Percentiles rank a stretch among this genome's conserved stretches.
These are phyloP conservation scores for Rhinella marina DNA, from an alignment of 2,797 vertebrate genomes.

Conservation along the genomic window DNA sequence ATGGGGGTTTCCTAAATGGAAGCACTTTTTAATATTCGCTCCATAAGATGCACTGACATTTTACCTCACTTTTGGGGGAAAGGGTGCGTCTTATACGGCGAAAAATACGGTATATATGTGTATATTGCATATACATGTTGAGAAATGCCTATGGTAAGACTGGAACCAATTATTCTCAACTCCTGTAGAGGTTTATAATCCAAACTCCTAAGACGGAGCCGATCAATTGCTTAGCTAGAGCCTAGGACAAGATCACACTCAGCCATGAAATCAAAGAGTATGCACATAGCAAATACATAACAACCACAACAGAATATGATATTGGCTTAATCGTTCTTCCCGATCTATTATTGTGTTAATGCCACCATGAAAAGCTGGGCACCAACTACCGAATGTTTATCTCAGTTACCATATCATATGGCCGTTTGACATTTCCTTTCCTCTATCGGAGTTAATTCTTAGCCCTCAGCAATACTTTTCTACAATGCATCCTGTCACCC, in stretches of 20 bases:
- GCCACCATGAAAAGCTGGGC: background rate
- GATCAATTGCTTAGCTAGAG: background rate
- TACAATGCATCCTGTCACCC: conserved; percentile 22
- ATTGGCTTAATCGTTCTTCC: background rate
- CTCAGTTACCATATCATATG: conserved; percentile 2
- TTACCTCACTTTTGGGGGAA: no score
- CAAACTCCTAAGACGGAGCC: background rate
- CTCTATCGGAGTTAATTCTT: conserved; percentile 3
- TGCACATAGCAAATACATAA: background rate
- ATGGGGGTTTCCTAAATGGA: no score
- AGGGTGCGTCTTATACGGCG: no score
- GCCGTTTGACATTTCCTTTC: conserved; percentile 23
- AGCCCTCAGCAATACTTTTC: conserved; percentile 32
- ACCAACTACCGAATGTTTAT: background rate
- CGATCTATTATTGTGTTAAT: background rate
- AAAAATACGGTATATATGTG: no score
- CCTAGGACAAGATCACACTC: background rate
- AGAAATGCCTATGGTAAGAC: no score
- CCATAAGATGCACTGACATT: no score
- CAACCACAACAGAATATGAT: background rate
- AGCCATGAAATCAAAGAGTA: background rate
- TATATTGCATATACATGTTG: no score
- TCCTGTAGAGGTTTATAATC: background rate
- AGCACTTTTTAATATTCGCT: no score
- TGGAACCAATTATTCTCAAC: no score